Evolutionary conservation across 2,797 vertebrate species (phyloP).

Genomic region (Acipenser transmontanus): DNA sequence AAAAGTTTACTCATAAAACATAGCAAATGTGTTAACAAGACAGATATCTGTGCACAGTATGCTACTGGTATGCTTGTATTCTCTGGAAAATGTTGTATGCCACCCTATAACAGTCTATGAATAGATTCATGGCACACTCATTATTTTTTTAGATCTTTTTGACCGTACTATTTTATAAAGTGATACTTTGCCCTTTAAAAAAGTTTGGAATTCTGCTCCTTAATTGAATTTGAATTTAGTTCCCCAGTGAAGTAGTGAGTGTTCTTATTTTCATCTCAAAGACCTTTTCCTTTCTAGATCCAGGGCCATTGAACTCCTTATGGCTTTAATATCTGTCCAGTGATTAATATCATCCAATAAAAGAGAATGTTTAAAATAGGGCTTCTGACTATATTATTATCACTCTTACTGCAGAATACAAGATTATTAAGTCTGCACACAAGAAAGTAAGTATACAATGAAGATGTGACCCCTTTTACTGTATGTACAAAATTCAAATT

Average conservation of each 20-base stretch:
- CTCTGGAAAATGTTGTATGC: slow-evolving; percentile 2
- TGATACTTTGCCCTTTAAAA: slow-evolving; percentile 11
- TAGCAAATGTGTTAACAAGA: slow-evolving; percentile 20
- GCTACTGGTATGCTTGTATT: slow-evolving; percentile 9
- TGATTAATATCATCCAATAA: slow-evolving; percentile 13
- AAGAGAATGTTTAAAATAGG: too few relatives aligned
- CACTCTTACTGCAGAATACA: too few relatives aligned
- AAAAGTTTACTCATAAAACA: slow-evolving; percentile 26
- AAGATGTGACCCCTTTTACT: too few relatives aligned
- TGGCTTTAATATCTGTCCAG: slow-evolving; percentile 10
- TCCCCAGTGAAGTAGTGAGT: neutral
- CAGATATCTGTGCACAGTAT: slow-evolving; percentile 19
- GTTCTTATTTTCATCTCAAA: slow-evolving; percentile 12
- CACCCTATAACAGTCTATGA: slow-evolving; percentile 9
- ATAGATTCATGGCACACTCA: slow-evolving; percentile 6
- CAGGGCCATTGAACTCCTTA: slow-evolving; percentile 18
- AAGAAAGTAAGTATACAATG: too few relatives aligned
- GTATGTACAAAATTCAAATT: too few relatives aligned
- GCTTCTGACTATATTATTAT: too few relatives aligned
- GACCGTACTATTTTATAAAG: slow-evolving; percentile 12
- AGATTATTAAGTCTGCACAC: too few relatives aligned
- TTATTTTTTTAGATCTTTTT: slow-evolving; percentile 6
- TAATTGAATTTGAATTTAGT: slow-evolving; percentile 26
- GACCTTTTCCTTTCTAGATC: slow-evolving; percentile 21
- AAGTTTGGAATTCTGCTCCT: slow-evolving; percentile 16